Evolutionary conservation across 2,888 invertebrate genomes (phyloP).

Genomic region (Philereme vetulata): DNA sequence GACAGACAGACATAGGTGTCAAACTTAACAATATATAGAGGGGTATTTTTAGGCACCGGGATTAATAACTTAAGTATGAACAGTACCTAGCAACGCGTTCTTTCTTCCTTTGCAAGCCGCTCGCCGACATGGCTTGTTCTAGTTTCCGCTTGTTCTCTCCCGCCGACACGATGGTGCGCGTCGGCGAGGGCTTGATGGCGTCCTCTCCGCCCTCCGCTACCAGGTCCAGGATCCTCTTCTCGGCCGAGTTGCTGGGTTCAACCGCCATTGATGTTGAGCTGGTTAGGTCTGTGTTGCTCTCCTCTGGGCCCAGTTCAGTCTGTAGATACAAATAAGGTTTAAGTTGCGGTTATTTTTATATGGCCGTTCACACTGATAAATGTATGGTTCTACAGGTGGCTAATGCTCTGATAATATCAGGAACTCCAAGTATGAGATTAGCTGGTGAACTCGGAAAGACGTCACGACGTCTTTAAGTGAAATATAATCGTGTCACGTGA

Average conservation of each 20-base stretch:
- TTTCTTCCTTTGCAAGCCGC: conserved; percentile 86
- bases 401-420: too few relatives aligned
- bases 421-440: too few relatives aligned
- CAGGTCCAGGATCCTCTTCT: conserved; percentile 89
- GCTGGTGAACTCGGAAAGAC: too few relatives aligned
- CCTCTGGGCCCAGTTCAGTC: conserved; percentile 66
- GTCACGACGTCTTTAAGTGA: too few relatives aligned
- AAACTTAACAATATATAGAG: too few relatives aligned
- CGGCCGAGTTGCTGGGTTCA: conserved; percentile 89
- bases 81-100: conserved; percentile 79
- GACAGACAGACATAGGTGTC: too few relatives aligned
- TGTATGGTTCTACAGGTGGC: too few relatives aligned
- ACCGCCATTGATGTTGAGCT: conserved; percentile 89
- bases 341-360: too few relatives aligned
- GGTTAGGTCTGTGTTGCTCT: conserved; percentile 81
- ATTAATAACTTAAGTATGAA: not conserved
- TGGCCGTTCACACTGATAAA: too few relatives aligned
- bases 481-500: too few relatives aligned
- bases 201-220: conserved; percentile 85
- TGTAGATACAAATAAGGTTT: conserved; percentile 31
- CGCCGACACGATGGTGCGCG: conserved; percentile 81
- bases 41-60: too few relatives aligned
- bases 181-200: conserved; percentile 86
- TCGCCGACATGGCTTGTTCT: conserved; percentile 89
- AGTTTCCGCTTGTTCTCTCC: conserved; percentile 89